Conservation (phyloP, 2,797 vertebrate genomes). For the Xenentodon cancila region DNA sequence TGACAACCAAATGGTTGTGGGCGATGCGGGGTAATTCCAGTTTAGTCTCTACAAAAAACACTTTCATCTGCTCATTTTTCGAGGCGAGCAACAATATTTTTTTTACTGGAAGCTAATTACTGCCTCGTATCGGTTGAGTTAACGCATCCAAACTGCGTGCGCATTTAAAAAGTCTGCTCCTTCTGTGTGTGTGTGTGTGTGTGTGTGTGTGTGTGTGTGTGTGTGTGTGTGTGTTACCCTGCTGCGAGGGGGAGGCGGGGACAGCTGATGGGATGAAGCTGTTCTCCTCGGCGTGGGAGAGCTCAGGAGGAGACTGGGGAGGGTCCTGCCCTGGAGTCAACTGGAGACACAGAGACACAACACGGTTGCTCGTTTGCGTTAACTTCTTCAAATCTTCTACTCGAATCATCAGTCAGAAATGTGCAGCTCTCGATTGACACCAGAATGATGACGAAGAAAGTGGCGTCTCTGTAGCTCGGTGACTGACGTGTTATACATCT, state of each 20-base stretch:
- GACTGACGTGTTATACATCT: too few species aligned
- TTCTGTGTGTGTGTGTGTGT: slow-evolving; percentile 24
- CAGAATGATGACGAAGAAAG: too few species aligned
- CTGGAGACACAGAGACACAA: slow-evolving; percentile 68
- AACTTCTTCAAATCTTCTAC: not conserved
- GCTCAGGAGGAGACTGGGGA: slow-evolving; percentile 88
- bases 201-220: not conserved
- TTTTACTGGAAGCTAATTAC: slow-evolving; percentile 30
- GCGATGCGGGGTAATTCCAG: slow-evolving; percentile 45
- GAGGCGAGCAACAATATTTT: slow-evolving; percentile 44
- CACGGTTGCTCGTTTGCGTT: slow-evolving; percentile 12
- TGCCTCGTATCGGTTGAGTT: slow-evolving; percentile 33
- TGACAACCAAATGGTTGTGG: slow-evolving; percentile 69
- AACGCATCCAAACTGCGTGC: slow-evolving; percentile 36
- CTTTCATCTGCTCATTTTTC: slow-evolving; percentile 26
- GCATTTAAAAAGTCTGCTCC: slow-evolving; percentile 16
- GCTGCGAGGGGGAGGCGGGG: slow-evolving; percentile 94
- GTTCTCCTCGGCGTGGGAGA: slow-evolving; percentile 88
- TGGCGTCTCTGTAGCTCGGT: too few species aligned
- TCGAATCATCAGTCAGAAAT: slow-evolving; percentile 4
- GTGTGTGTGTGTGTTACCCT: slow-evolving; percentile 80
- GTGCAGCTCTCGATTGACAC: too few species aligned
- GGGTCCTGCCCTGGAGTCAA: slow-evolving; percentile 92
- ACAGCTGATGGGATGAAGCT: slow-evolving; percentile 88
- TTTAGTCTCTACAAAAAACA: slow-evolving; percentile 36